Percentiles rank a stretch among this genome's conserved stretches.
Evolutionary conservation across 2,888 invertebrate genomes (phyloP).

Genomic region (Macrophya alboannulata): DNA sequence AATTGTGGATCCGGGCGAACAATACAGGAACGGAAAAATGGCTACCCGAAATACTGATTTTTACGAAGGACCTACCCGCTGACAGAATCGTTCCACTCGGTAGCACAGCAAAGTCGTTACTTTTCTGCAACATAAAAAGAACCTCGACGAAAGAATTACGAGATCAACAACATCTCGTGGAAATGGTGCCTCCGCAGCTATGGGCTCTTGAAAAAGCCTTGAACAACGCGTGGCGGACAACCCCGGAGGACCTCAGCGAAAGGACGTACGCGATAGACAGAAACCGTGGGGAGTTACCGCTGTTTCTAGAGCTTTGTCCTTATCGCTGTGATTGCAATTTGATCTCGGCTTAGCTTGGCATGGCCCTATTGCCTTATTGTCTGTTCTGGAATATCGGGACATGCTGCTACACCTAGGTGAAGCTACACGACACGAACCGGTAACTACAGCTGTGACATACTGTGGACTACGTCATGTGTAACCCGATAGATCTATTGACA

Average conservation of each 20-base stretch:
- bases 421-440: neutral
- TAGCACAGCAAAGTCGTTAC: constrained; percentile 21
- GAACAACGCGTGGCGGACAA: neutral
- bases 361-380: constrained; percentile 30
- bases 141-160: constrained; percentile 41
- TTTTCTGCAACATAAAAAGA: constrained; percentile 33
- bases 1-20: neutral
- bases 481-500: neutral
- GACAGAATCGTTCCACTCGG: constrained; percentile 33
- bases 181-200: neutral
- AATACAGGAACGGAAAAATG: neutral
- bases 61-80: constrained; percentile 21
- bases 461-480: neutral
- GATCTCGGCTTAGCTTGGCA: constrained; percentile 21
- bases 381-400: neutral
- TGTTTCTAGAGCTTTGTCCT: constrained; percentile 36
- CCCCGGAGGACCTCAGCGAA: neutral
- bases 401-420: neutral
- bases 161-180: constrained; percentile 31
- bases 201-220: neutral
- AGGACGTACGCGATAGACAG: neutral
- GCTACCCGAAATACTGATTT: constrained; percentile 29
- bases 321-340: constrained; percentile 44
- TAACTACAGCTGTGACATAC: neutral
- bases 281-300: neutral